phyloP scores from a whole-genome alignment of 2,888 invertebrate genomes.

The Seladonia tumulorum region DNA sequence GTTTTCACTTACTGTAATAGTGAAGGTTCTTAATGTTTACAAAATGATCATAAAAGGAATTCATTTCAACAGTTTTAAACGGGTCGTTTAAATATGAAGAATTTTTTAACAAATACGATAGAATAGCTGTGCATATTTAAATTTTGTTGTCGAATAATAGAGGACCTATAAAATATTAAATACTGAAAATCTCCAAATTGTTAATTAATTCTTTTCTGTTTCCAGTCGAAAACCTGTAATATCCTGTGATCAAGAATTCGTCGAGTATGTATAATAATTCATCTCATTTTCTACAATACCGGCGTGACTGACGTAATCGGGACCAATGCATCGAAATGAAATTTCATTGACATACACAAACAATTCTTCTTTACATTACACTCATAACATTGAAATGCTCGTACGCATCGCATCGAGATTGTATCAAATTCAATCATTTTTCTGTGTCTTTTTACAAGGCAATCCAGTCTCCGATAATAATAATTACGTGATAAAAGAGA shows the following conservation, averaged over 20 bases:
- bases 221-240: conserved; percentile 78
- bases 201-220: conserved; percentile 38
- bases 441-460: background rate
- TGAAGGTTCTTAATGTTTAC: too few species aligned
- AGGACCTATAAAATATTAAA: background rate
- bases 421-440: background rate
- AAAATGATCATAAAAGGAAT: too few species aligned
- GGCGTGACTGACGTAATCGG: conserved; percentile 66
- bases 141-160: background rate
- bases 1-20: too few species aligned
- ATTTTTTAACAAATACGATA: too few species aligned
- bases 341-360: conserved; percentile 19
- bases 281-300: conserved; percentile 70
- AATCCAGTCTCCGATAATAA: background rate
- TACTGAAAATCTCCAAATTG: background rate
- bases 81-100: too few species aligned
- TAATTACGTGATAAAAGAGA: background rate
- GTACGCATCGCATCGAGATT: background rate
- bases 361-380: conserved; percentile 15
- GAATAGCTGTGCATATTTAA: background rate
- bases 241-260: conserved; percentile 73
- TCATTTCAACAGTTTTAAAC: too few species aligned
- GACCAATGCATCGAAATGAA: conserved; percentile 68
- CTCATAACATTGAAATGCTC: background rate
- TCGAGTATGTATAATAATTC: conserved; percentile 51